Evolutionary conservation across 2,113 vertebrate species (phyloP).

Genomic region (Probosciger aterrimus): DNA sequence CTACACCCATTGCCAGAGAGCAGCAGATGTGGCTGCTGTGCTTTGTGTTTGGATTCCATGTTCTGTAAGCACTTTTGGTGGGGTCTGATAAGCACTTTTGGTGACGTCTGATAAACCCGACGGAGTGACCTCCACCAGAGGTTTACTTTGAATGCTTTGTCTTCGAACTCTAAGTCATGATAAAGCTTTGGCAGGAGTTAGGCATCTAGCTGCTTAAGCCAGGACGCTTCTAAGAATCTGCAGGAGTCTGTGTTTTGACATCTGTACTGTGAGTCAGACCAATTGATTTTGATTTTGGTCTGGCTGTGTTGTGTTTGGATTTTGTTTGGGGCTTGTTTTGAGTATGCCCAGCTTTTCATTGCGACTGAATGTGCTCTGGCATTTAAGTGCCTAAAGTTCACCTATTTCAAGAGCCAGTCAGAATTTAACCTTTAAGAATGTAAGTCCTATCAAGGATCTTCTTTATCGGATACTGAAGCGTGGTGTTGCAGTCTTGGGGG

Average conservation of each 20-base stretch:
- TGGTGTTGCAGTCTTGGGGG: not conserved
- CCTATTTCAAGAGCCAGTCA: not conserved
- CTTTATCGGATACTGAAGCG: not conserved
- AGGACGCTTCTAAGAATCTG: not conserved
- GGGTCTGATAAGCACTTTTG: not conserved
- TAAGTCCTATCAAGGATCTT: not conserved
- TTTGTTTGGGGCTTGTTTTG: not conserved
- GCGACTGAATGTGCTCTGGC: not conserved
- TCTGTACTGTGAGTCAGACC: not conserved
- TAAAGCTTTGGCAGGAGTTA: not conserved
- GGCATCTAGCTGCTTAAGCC: not conserved
- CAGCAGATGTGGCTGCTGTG: not conserved
- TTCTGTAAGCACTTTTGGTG: not conserved
- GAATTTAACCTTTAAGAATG: not conserved
- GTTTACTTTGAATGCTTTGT: not conserved
- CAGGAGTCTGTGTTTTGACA: not conserved
- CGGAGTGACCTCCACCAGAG: not conserved
- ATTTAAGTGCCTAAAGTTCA: constrained; percentile 17
- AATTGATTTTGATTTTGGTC: not conserved
- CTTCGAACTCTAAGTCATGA: not conserved
- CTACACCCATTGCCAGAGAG: not conserved
- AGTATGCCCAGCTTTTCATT: not conserved
- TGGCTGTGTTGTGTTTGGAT: not conserved
- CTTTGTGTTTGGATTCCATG: not conserved
- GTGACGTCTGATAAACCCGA: not conserved